Percentiles rank a stretch among this genome's conserved stretches.
Conservation (phyloP, 2,888 invertebrate genomes). For the Adelognathus sp. region DNA sequence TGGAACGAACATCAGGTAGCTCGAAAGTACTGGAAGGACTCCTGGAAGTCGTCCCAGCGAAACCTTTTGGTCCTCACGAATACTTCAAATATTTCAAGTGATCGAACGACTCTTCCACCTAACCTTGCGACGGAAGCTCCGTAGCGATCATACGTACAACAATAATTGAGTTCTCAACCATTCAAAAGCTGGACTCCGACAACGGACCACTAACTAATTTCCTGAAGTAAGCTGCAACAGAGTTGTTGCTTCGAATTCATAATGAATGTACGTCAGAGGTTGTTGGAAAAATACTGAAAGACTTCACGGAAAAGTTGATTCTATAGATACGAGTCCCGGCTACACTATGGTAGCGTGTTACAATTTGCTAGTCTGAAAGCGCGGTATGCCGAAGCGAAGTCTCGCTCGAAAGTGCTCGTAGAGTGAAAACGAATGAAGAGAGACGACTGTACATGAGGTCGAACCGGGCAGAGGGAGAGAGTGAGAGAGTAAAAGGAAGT, state of each 20-base stretch:
- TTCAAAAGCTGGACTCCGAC: too few relatives aligned
- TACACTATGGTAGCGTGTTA: conserved; percentile 28
- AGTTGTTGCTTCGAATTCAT: too few relatives aligned
- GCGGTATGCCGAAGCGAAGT: background rate
- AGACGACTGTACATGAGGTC: background rate
- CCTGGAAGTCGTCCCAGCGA: too few relatives aligned
- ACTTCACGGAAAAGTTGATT: conserved; percentile 23
- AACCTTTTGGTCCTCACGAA: too few relatives aligned
- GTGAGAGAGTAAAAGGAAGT: background rate
- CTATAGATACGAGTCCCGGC: conserved; percentile 7
- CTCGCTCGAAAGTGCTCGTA: conserved; percentile 15
- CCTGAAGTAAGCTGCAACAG: too few relatives aligned
- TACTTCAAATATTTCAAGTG: too few relatives aligned
- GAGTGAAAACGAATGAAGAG: conserved; percentile 14
- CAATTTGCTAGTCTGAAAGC: conserved; percentile 27
- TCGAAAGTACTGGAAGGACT: conserved; percentile 8
- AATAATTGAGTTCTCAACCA: too few relatives aligned
- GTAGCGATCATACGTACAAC: too few relatives aligned
- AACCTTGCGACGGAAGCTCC: too few relatives aligned
- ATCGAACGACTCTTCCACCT: too few relatives aligned
- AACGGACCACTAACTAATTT: too few relatives aligned
- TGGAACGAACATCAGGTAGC: background rate
- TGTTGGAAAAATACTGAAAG: background rate
- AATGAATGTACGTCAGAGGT: too few relatives aligned
- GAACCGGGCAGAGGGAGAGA: conserved; percentile 19